These are phyloP conservation scores for Ctenomys sociabilis DNA, from an alignment of 2,113 vertebrate species.

Conservation along the genomic window DNA sequence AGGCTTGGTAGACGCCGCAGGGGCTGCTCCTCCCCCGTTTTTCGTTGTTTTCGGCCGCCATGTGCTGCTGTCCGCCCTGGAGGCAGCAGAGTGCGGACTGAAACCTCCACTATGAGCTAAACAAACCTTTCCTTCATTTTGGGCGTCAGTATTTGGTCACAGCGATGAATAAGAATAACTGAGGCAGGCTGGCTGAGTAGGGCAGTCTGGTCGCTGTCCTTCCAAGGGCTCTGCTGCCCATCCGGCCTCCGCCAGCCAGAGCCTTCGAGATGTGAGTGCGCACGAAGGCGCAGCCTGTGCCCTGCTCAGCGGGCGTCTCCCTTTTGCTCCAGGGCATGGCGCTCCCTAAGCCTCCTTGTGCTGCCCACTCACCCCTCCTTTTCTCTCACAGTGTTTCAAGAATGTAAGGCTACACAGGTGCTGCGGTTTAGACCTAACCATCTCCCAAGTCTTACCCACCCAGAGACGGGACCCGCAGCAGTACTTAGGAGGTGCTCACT, in stretches of 20 bases:
- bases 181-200: too few species aligned
- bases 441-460: not conserved
- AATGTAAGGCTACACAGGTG: not conserved
- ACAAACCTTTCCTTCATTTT: too few species aligned
- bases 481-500: not conserved
- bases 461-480: not conserved
- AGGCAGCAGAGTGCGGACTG: too few species aligned
- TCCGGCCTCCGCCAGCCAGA: not conserved
- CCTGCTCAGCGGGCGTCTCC: not conserved
- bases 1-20: too few species aligned
- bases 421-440: not conserved
- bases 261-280: not conserved
- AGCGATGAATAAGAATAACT: too few species aligned
- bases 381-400: not conserved
- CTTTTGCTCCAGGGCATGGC: not conserved
- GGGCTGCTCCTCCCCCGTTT: too few species aligned
- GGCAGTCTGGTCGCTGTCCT: not conserved
- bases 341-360: not conserved
- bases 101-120: too few species aligned
- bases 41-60: too few species aligned
- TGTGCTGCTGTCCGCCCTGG: too few species aligned
- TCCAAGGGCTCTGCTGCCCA: not conserved
- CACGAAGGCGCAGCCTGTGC: not conserved
- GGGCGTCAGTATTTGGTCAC: too few species aligned
- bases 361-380: not conserved